Conservation (phyloP, 2,113 vertebrate genomes). For the Emydocephalus ijimae region DNA sequence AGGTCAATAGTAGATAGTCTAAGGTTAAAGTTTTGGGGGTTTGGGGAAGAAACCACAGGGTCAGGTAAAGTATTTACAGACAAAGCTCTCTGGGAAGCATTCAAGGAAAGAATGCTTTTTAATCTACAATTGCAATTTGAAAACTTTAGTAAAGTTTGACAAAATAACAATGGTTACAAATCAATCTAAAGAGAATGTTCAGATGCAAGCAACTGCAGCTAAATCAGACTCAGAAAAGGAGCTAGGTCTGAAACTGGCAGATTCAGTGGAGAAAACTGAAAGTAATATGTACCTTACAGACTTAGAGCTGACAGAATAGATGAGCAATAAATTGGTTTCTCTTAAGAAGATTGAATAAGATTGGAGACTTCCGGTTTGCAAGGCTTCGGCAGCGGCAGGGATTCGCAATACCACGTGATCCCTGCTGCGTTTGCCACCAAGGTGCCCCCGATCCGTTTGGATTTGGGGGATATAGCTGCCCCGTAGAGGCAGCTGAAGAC, state of each 20-base stretch:
- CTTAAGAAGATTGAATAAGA: neutral
- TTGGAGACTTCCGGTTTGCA: neutral
- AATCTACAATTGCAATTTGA: neutral
- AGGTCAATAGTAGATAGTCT: too few species aligned
- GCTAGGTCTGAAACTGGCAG: neutral
- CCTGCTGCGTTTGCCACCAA: too few species aligned
- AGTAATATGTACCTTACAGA: neutral
- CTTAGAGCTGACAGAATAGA: neutral
- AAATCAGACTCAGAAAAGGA: neutral
- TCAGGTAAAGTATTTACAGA: too few species aligned
- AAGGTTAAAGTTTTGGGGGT: too few species aligned
- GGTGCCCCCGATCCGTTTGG: too few species aligned
- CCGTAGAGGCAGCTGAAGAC: too few species aligned
- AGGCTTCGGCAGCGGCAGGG: too few species aligned
- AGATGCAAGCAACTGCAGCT: neutral
- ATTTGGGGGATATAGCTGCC: too few species aligned
- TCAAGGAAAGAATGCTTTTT: neutral
- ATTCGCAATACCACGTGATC: too few species aligned
- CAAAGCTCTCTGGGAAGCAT: too few species aligned
- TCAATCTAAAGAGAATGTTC: neutral
- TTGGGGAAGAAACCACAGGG: too few species aligned
- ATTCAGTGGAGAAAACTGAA: neutral
- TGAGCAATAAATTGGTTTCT: neutral
- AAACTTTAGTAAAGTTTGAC: neutral
- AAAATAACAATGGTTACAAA: neutral